Base-by-base conservation (phyloP, 2,797 vertebrate species). In the Clarias laeviceps region DNA sequence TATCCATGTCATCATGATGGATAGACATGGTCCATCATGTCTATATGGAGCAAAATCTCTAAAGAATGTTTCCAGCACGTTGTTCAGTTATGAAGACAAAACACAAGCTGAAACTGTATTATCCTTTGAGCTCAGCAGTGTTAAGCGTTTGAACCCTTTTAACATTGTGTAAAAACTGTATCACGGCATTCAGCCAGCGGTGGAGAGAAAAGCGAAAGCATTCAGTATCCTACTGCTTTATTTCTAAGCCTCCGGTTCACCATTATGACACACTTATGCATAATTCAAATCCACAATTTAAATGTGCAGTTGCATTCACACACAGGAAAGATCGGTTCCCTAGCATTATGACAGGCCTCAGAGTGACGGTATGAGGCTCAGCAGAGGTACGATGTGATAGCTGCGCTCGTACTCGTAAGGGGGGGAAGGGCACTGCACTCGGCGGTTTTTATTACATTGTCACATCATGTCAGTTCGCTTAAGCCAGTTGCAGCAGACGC, bases 371-470 rank as follows among this genome's bases (percentile, higher is more conserved):
- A 66, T 29, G 64, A 76, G 82, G 61, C n/a, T 66, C 29, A 80
- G 82, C 77, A 22, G 76, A 72, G 77, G 64, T 80, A 66, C 70
- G 40, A 65, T 64, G 37, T 45, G 20, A 72, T 79, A 83, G 72
- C 62, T 29, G 66, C 0, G 76, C 66, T 83, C 20, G 7, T 54
- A 14, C 50, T 54, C 50, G 76, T 22, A 0, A 11, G n/a, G 24
- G 15, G 61, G 34, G 22, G 20, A 14, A 6, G 22, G 32, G 29
- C 20, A 59, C 74, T 45, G 59, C n/a, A 29, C 82, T 40, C 73
- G 27, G 61, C 40, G 50, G 84, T 57, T 86, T 86, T 87, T 83
- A 82, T 87, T 86, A 76, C 82, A 87, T 74, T 81, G 86, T 87
- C 87, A 85, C 74, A 83, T 86, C 82, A 77, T 86, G 87, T 80